Conservation (phyloP, 2,888 invertebrate genomes). For the Allygus modestus region DNA sequence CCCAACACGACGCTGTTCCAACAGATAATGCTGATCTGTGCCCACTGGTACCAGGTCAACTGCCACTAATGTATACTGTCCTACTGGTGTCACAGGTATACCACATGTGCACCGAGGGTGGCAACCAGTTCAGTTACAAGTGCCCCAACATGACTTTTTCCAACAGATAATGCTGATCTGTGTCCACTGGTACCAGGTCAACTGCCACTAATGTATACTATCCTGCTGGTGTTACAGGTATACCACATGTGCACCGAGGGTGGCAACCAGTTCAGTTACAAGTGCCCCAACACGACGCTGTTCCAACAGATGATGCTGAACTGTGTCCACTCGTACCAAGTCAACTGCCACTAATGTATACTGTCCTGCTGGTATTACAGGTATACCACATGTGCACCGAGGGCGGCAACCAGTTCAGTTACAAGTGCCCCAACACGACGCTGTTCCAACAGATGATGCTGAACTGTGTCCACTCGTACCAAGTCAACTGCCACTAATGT, state of each 20-base stretch:
- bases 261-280: constrained; percentile 86
- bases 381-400: constrained; percentile 91
- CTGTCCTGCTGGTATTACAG: constrained; percentile 76
- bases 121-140: constrained; percentile 86
- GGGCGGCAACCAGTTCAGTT: constrained; percentile 86
- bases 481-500: constrained; percentile 91
- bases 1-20: constrained; percentile 89
- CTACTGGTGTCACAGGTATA: constrained; percentile 80
- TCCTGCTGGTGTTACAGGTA: constrained; percentile 77
- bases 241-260: constrained; percentile 90
- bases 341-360: no score
- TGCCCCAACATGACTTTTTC: constrained; percentile 89
- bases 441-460: constrained; percentile 89
- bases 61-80: no score
- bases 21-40: constrained; percentile 88
- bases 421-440: constrained; percentile 87
- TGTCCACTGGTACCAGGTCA: constrained; percentile 91
- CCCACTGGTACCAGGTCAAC: constrained; percentile 91
- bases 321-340: constrained; percentile 91
- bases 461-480: constrained; percentile 90
- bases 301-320: constrained; percentile 90
- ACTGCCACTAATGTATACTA: no score
- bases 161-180: constrained; percentile 89
- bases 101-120: constrained; percentile 89
- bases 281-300: constrained; percentile 87